Evolutionary conservation across 2,888 invertebrate species (phyloP).

Genomic region (Epirrhoe tristata): DNA sequence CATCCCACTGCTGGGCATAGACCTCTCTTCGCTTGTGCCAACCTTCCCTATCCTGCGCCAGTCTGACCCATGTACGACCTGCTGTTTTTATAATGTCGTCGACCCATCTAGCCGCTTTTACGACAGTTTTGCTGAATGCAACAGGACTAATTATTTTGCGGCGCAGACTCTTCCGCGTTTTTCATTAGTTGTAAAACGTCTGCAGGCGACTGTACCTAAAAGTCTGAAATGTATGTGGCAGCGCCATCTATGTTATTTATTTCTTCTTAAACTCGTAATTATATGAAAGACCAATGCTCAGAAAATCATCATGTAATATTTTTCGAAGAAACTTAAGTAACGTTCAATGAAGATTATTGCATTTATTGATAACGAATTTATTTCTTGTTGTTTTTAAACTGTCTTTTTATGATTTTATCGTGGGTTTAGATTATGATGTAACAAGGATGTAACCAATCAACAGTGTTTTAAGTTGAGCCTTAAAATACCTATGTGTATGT

Average conservation of each 20-base stretch:
- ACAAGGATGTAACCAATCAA: slow-evolving; percentile 7
- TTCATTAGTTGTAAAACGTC: neutral
- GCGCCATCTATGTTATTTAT: slow-evolving; percentile 23
- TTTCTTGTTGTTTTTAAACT: slow-evolving; percentile 67
- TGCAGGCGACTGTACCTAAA: neutral
- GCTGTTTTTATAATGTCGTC: too few relatives aligned
- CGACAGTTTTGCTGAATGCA: too few relatives aligned
- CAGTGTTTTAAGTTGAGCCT: slow-evolving; percentile 15
- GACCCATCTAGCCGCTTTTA: too few relatives aligned
- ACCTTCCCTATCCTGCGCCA: too few relatives aligned
- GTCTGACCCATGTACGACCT: too few relatives aligned
- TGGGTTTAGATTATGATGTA: too few relatives aligned
- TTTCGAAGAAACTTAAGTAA: slow-evolving; percentile 1
- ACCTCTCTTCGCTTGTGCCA: too few relatives aligned
- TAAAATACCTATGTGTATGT: slow-evolving; percentile 7
- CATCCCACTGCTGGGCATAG: too few relatives aligned
- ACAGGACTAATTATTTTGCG: too few relatives aligned
- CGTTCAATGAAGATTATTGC: slow-evolving; percentile 62
- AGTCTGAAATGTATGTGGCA: neutral
- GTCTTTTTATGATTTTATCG: slow-evolving; percentile 47
- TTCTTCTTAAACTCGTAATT: slow-evolving; percentile 3
- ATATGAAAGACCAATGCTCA: slow-evolving; percentile 1
- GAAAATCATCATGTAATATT: neutral
- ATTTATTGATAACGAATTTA: slow-evolving; percentile 84
- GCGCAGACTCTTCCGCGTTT: neutral